These are phyloP conservation scores for Salarias fasciatus DNA, from an alignment of 2,797 vertebrate genomes.

Conservation along the genomic window DNA sequence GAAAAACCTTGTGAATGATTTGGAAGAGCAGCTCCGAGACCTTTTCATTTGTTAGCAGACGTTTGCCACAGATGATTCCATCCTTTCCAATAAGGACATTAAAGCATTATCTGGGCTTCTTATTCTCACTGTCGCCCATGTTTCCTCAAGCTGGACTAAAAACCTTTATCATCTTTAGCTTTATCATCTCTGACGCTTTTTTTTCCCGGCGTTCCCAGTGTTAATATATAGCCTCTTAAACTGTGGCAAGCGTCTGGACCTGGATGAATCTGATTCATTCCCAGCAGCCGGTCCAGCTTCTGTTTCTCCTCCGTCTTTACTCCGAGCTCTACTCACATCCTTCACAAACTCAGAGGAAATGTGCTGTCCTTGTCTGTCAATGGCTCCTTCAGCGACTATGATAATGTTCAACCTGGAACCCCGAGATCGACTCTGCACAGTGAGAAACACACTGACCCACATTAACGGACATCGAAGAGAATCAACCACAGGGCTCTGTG, in stretches of 20 bases:
- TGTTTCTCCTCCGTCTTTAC: slow-evolving; percentile 51
- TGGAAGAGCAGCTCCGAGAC: no score
- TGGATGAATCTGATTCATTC: not conserved
- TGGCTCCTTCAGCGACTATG: slow-evolving; percentile 92
- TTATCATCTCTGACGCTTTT: no score
- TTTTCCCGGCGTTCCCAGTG: no score
- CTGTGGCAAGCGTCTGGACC: slow-evolving; percentile 15
- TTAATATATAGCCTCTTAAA: slow-evolving; percentile 1
- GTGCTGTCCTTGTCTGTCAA: slow-evolving; percentile 84
- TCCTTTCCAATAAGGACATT: no score
- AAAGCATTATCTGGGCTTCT: no score
- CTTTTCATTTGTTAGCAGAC: not conserved
- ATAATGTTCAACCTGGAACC: slow-evolving; percentile 93
- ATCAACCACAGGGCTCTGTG: slow-evolving; percentile 10
- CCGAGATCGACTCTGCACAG: slow-evolving; percentile 84
- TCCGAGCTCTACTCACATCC: slow-evolving; percentile 79
- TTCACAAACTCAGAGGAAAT: slow-evolving; percentile 88
- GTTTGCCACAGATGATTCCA: no score
- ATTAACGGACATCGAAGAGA: no score
- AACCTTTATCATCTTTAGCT: no score
- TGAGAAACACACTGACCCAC: slow-evolving; percentile 51
- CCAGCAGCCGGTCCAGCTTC: slow-evolving; percentile 54
- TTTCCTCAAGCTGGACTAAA: no score
- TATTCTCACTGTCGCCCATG: no score
- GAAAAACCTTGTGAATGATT: no score